Base-by-base conservation (phyloP, 1,140 invertebrate species). In the Musca vetustissima region DNA sequence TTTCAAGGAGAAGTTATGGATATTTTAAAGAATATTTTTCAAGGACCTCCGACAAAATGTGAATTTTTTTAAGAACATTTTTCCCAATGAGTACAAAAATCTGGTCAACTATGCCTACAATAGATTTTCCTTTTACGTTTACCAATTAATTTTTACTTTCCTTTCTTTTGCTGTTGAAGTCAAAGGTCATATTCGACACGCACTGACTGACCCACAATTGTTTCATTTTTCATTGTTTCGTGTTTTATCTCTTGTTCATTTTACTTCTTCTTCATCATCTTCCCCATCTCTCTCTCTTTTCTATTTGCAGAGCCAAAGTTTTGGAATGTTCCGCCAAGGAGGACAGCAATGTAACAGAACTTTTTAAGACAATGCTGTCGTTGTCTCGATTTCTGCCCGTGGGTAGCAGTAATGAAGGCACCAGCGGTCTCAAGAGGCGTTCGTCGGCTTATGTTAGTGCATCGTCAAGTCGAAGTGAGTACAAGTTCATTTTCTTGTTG, bases 301-400 rank as follows among this genome's bases (percentile, higher is more conserved):
- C 11, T 3, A 9, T 71, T n/a, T 82, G 4, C 81, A 90, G 91
- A 74, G 89, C 88, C 49, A 91, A 92, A 80, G 87, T 93, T 15
- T 85, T 93, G 73, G 92, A 94, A 78, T 93, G 92, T 74, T 93
- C 92, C 2, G 92, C 92, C 4, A 93, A 93, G 78, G 90, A 92
- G 71, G 89, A 92, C 76, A 86, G 86, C 73, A 92, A 92, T 79
- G 87, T 93, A 67, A 89, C 89, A 75, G 92, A 93, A 70, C 86
- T 93, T 52, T 92, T 92, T 77, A 88, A 89, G 72, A 88, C 86
- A 70, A 89, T 92, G 79, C 83, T 92, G 57, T 89, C 88, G 1
- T 82, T 92, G 14, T 90, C 90, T 2, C 87, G 87, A 74, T 89
- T 91, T 49, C 82, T 91, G 48, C 85, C 85, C 4, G 82, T 84